phyloP scores from a whole-genome alignment of 2,113 vertebrate species.

The Eurystomus gularis region DNA sequence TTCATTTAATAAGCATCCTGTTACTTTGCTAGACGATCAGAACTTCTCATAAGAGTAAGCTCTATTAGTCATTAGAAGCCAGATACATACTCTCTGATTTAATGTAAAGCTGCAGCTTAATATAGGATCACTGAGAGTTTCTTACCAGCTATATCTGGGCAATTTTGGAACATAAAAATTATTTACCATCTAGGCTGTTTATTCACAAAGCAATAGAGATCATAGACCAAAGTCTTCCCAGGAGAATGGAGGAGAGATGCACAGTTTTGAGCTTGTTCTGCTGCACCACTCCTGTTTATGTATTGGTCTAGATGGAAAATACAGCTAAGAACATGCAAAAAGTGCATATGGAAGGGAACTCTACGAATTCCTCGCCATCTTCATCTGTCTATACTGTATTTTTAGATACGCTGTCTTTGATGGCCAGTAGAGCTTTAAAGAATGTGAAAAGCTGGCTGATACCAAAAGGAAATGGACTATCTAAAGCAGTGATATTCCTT shows the following conservation, averaged over 20 bases:
- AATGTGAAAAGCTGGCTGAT: not conserved
- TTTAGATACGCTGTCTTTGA: not conserved
- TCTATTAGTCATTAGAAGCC: not conserved
- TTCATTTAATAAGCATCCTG: not conserved
- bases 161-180: not conserved
- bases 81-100: not conserved
- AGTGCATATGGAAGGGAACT: not conserved
- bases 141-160: not conserved
- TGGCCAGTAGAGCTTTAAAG: not conserved
- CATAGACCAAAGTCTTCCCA: not conserved
- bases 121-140: not conserved
- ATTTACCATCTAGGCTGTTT: not conserved
- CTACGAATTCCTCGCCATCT: not conserved
- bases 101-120: not conserved
- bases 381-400: not conserved
- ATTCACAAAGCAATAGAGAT: not conserved
- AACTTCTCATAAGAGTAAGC: not conserved
- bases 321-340: not conserved
- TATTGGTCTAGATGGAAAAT: not conserved
- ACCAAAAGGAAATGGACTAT: not conserved
- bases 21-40: not conserved
- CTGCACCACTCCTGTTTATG: not conserved
- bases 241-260: not conserved
- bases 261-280: not conserved
- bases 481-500: not conserved